Percentiles rank a stretch among this genome's conserved stretches.
phyloP scores from a whole-genome alignment of 2,888 invertebrate species.

The Orgyia antiqua region DNA sequence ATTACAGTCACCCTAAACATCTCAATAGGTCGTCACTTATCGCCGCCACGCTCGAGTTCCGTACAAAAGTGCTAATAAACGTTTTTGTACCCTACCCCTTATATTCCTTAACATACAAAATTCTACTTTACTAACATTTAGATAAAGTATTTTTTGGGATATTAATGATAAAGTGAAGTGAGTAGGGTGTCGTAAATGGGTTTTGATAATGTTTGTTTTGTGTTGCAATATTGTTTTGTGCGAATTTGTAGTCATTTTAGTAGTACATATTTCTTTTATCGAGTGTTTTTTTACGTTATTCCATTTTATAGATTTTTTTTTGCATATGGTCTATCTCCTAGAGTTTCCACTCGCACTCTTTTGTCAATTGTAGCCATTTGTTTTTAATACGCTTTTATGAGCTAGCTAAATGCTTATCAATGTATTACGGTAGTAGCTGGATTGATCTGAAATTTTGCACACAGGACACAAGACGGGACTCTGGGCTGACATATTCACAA shows the following conservation, averaged over 20 bases:
- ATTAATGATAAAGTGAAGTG: not conserved
- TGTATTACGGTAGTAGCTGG: no score
- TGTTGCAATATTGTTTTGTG: constrained; percentile 32
- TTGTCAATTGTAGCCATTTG: no score
- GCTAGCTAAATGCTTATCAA: no score
- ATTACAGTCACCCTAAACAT: constrained; percentile 33
- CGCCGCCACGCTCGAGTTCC: constrained; percentile 58
- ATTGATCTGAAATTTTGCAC: no score
- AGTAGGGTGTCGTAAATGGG: constrained; percentile 33
- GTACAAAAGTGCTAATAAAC: constrained; percentile 66
- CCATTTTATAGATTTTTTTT: no score
- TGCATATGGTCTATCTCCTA: no score
- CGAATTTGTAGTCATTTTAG: constrained; percentile 15
- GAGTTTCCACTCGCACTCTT: no score
- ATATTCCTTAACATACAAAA: constrained; percentile 8
- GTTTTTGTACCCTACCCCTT: constrained; percentile 51
- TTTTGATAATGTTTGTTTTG: constrained; percentile 39
- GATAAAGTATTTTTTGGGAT: constrained; percentile 7
- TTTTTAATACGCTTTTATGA: no score
- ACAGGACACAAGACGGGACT: no score
- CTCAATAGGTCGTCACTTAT: constrained; percentile 66
- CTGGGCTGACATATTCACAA: no score
- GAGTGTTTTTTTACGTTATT: no score
- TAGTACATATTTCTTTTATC: not conserved
- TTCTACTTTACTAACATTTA: not conserved